Evolutionary conservation across 2,888 invertebrate species (phyloP).

Genomic region (Drosophila affinis): DNA sequence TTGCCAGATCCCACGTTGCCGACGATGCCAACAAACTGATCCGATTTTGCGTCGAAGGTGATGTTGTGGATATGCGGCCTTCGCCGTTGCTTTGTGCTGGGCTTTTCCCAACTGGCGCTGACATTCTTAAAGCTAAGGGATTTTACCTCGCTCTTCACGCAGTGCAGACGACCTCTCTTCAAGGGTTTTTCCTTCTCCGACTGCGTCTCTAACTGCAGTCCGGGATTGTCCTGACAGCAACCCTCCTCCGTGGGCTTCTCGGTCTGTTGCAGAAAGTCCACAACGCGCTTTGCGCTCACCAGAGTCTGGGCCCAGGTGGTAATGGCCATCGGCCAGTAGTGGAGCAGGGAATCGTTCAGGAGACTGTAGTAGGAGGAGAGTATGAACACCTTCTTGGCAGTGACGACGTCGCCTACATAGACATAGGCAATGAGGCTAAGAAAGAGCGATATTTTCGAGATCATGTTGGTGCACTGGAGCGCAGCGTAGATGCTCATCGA

Average conservation of each 20-base stretch:
- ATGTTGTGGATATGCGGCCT: slow-evolving; percentile 76
- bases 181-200: slow-evolving; percentile 1
- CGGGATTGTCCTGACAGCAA: slow-evolving; percentile 51
- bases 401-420: slow-evolving; percentile 86
- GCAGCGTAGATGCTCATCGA: slow-evolving; percentile 88
- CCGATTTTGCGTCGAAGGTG: slow-evolving; percentile 74
- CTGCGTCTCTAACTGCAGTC: slow-evolving; percentile 33
- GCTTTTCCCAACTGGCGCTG: slow-evolving; percentile 85
- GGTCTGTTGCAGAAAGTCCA: slow-evolving; percentile 86
- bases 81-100: slow-evolving; percentile 30
- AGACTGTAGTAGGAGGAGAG: slow-evolving; percentile 92
- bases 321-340: slow-evolving; percentile 91
- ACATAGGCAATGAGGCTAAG: slow-evolving; percentile 89
- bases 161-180: slow-evolving; percentile 47
- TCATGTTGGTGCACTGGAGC: slow-evolving; percentile 89
- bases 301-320: slow-evolving; percentile 90
- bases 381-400: slow-evolving; percentile 91
- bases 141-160: slow-evolving; percentile 41
- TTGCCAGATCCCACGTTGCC: slow-evolving; percentile 91
- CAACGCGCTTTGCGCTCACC: slow-evolving; percentile 89
- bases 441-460: slow-evolving; percentile 91
- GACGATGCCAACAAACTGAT: slow-evolving; percentile 85
- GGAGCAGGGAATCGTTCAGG: slow-evolving; percentile 89
- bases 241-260: slow-evolving; percentile 61
- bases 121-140: slow-evolving; percentile 82